These are phyloP conservation scores for Turritopsis dohrnii DNA, from an alignment of 30 jellyfish, hydroid and myxozoan genomes.

Conservation along the genomic window DNA sequence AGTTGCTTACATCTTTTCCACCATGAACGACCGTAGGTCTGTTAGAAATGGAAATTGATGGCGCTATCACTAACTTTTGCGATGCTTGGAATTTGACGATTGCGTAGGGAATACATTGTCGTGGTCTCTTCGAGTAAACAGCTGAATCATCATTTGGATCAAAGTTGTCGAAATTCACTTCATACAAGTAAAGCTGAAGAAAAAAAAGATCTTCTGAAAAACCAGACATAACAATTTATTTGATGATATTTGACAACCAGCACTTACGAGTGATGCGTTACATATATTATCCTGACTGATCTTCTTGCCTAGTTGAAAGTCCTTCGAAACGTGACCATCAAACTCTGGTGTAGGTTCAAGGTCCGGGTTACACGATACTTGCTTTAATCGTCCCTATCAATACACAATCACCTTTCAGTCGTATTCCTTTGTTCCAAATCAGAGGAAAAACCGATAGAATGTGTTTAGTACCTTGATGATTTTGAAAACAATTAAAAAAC, in stretches of 20 bases:
- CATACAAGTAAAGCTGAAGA: conserved; percentile 63
- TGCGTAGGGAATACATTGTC: conserved; percentile 80
- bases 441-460: too few relatives aligned
- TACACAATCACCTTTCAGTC: not conserved
- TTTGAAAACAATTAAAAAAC: conserved; percentile 45
- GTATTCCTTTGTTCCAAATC: too few relatives aligned
- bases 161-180: conserved; percentile 34
- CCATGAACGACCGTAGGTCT: not conserved
- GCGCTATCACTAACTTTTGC: conserved; percentile 2
- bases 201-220: not conserved
- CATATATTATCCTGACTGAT: conserved; percentile 25
- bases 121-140: conserved; percentile 59
- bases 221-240: too few relatives aligned
- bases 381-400: conserved; percentile 43
- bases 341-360: conserved; percentile 78
- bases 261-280: conserved; percentile 63
- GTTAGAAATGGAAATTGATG: not conserved
- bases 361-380: conserved; percentile 21
- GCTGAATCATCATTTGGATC: conserved; percentile 25
- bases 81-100: conserved; percentile 31
- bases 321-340: conserved; percentile 67
- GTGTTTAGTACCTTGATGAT: conserved; percentile 34
- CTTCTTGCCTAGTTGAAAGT: conserved; percentile 39
- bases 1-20: not conserved
- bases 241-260: not conserved